A percentile compares a stretch with the other conserved stretches of the same genome.
Evolutionary conservation across 2,113 vertebrate species (phyloP).

Genomic region (Capra hircus): DNA sequence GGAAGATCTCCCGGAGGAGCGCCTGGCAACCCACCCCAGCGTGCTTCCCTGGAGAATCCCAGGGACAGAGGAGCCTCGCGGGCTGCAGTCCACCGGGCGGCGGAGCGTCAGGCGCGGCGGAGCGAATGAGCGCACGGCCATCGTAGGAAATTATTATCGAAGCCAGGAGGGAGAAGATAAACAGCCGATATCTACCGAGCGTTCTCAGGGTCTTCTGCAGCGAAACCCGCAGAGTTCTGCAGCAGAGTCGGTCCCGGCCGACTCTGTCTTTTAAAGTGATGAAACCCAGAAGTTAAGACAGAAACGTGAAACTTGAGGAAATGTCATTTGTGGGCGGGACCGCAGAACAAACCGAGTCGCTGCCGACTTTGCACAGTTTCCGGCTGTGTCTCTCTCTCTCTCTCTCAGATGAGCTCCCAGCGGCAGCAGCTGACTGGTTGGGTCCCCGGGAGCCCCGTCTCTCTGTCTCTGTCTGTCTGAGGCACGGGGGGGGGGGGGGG

Average conservation of each 20-base stretch:
- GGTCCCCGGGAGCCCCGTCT: neutral
- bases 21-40: neutral
- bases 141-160: rapidly evolving
- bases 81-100: neutral
- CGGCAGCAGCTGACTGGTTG: neutral
- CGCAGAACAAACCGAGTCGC: neutral
- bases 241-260: too few relatives aligned
- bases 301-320: neutral
- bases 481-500: neutral
- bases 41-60: neutral
- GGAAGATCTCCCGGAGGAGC: neutral
- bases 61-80: rapidly evolving
- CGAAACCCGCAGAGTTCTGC: too few relatives aligned
- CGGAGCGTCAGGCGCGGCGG: neutral
- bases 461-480: neutral
- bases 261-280: neutral
- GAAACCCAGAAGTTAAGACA: neutral
- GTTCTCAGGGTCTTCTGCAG: neutral
- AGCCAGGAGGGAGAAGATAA: neutral
- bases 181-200: rapidly evolving
- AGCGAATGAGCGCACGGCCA: rapidly evolving
- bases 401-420: neutral
- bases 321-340: neutral
- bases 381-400: neutral
- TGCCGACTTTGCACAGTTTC: neutral